These are phyloP conservation scores for Hedychridium roseum DNA, from an alignment of 2,888 invertebrate genomes.

Conservation along the genomic window DNA sequence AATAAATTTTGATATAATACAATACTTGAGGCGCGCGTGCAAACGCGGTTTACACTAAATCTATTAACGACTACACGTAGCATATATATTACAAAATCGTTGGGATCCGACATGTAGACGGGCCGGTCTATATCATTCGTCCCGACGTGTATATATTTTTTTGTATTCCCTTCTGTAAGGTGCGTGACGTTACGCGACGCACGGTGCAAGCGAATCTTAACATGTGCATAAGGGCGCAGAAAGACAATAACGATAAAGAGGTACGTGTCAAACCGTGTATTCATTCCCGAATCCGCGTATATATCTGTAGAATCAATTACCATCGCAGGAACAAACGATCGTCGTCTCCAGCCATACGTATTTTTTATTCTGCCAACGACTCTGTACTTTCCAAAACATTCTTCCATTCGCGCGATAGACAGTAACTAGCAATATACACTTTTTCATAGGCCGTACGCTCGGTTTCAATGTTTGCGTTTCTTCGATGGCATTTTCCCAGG, in stretches of 20 bases:
- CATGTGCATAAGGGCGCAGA: conserved; percentile 17
- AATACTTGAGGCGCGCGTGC: conserved; percentile 45
- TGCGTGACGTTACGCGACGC: conserved; percentile 7
- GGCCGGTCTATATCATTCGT: conserved; percentile 7
- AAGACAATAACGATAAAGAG: conserved; percentile 21
- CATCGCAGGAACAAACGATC: too few relatives aligned
- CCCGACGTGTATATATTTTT: conserved; percentile 1
- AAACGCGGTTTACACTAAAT: conserved; percentile 35
- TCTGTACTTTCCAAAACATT: too few relatives aligned
- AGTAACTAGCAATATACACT: too few relatives aligned
- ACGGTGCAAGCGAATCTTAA: conserved; percentile 23
- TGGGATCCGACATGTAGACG: conserved; percentile 40
- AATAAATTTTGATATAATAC: conserved; percentile 54
- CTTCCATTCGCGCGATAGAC: conserved; percentile 25
- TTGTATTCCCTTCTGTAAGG: conserved; percentile 1
- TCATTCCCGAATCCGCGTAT: too few relatives aligned
- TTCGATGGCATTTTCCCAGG: too few relatives aligned
- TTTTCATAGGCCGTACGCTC: too few relatives aligned
- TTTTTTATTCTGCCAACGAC: too few relatives aligned
- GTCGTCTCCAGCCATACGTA: too few relatives aligned
- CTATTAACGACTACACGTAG: conserved; percentile 31
- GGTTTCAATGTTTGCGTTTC: too few relatives aligned
- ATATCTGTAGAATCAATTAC: too few relatives aligned
- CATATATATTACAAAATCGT: conserved; percentile 49
- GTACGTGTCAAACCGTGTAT: too few relatives aligned